Percentiles rank a stretch among this genome's conserved stretches.
Evolutionary conservation across 1,140 invertebrate species (phyloP).

Genomic region (Solenopsis invicta): DNA sequence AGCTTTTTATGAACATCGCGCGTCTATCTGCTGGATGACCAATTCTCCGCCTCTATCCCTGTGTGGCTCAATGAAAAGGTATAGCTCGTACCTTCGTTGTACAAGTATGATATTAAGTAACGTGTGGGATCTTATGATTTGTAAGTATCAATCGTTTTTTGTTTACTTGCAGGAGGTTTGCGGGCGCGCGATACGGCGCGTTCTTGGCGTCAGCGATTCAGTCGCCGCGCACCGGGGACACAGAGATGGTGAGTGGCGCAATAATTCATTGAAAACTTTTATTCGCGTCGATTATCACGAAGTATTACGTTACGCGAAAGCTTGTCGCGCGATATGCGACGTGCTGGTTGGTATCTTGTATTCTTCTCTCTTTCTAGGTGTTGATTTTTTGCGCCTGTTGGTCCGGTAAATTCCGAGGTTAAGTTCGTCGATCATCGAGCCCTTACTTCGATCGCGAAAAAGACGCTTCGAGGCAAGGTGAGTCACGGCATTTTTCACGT

Average conservation of each 20-base stretch:
- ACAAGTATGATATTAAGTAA: not conserved
- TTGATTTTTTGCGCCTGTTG: too few species aligned
- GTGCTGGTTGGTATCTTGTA: not conserved
- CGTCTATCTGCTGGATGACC: not conserved
- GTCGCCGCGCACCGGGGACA: not conserved
- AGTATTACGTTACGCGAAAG: not conserved
- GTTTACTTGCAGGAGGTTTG: not conserved
- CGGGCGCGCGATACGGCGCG: too few species aligned
- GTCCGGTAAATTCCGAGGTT: too few species aligned
- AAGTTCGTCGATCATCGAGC: too few species aligned
- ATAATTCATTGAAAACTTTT: not conserved
- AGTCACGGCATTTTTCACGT: too few species aligned
- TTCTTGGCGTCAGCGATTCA: not conserved
- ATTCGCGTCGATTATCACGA: not conserved
- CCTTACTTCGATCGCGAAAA: too few species aligned
- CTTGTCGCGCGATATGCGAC: not conserved
- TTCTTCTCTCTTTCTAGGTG: not conserved
- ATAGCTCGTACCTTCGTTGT: not conserved
- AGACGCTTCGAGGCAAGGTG: too few species aligned
- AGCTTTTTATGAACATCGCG: not conserved
- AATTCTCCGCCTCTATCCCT: not conserved
- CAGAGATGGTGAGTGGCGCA: not conserved
- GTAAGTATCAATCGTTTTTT: not conserved
- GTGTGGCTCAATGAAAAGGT: not conserved
- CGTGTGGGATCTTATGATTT: not conserved